phyloP scores from a whole-genome alignment of 2,113 vertebrate species.

The Pachycephala philippinensis region DNA sequence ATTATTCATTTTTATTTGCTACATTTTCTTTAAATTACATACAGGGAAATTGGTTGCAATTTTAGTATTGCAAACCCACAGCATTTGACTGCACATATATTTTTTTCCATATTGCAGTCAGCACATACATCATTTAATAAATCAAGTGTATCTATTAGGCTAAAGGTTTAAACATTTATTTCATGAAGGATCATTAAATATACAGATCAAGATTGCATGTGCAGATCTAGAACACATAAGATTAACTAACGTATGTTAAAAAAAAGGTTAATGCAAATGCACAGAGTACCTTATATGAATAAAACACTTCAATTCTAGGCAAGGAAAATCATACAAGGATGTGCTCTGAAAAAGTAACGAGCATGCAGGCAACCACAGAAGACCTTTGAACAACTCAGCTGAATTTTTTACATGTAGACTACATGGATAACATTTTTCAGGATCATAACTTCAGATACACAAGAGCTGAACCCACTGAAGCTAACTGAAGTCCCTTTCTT shows the following conservation, averaged over 20 bases:
- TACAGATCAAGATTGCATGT: conserved; percentile 1
- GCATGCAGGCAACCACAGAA: neutral
- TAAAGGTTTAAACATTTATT: conserved; percentile 58
- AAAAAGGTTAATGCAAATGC: neutral
- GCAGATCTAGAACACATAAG: neutral
- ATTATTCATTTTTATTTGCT: conserved; percentile 56
- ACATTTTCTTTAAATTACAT: conserved; percentile 35
- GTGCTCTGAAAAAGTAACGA: neutral
- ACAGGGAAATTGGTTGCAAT: conserved; percentile 45
- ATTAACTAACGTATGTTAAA: neutral
- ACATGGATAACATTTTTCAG: neutral
- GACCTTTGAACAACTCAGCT: neutral
- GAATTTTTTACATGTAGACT: neutral
- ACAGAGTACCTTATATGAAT: neutral
- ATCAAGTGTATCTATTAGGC: conserved; percentile 45
- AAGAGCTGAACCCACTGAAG: neutral
- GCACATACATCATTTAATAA: conserved; percentile 7
- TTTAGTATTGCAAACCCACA: conserved; percentile 28
- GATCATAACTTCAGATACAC: neutral
- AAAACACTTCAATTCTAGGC: neutral
- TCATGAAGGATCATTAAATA: conserved; percentile 39
- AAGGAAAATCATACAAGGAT: neutral
- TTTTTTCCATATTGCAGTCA: conserved; percentile 39
- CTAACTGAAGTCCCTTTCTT: neutral
- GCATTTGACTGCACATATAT: neutral